Base-by-base conservation (phyloP, 2,113 vertebrate species). In the Oreamnos americanus region DNA sequence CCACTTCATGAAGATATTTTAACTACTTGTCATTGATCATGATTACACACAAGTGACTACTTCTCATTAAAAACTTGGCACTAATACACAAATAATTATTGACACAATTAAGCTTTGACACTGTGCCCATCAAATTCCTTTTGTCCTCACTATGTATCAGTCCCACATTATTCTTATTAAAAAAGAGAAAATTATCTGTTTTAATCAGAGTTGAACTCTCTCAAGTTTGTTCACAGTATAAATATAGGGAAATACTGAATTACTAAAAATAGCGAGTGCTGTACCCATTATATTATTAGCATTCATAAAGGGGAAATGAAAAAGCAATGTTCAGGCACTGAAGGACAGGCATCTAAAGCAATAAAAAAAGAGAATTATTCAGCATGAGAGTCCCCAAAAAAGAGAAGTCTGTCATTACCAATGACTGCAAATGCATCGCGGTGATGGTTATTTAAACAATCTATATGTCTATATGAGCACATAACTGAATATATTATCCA, bases 91-190 rank as follows among this genome's bases (percentile, higher is more conserved):
- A 98, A 98, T 96, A 96, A 97, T 97, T 97, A 98, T 97, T 98
- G 98, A 97, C 96, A 98, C 95, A 97, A 98, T 98, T 97, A 98
- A 98, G 97, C 93, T 97, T 96, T 97, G 97, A 98, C 97, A 96
- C 93, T 11, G 36, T 97, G 97, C 93, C 98, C 86, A 90, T 97
- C 93, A 87, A 95, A 96, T 97, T 98, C 62, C 96, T 93, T 98
- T 97, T 96, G 98, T 97, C 87, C 94, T 97, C 23, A 0, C 83
- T 58, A 57, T 86, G 89, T 93, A 97, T 90, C 89, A 36, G 62
- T 60, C 79, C 81, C 67, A 93, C 49, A 88, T 90, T 96, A 88
- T 95, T 97, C 92, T 94, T 97, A 89, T 96, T 95, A 90, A 39
- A 55, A 96, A 95, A 93, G 62, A 90, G 71, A 96, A 97, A 97